Evolutionary conservation across 2,113 vertebrate species (phyloP), one percentile per base, ranked within the genome.

Genomic region (Antechinus stuartii): DNA sequence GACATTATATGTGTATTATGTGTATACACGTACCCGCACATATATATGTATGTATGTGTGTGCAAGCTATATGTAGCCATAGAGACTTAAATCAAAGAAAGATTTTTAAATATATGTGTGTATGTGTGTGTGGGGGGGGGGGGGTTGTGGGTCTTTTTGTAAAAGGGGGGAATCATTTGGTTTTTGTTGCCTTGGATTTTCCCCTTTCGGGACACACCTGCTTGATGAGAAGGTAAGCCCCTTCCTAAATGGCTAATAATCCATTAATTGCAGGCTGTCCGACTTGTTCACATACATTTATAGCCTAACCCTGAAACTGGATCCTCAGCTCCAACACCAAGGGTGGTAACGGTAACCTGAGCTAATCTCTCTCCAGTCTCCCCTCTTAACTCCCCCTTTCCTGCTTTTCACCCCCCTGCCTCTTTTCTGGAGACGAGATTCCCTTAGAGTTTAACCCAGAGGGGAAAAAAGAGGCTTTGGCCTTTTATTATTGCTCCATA

Each of bases 401-500:
- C 89, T 1, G 0, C 24, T 2, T 27, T 25, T 0, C 8, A 2
- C 25, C 54, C 46, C 24, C 0, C 25, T 22, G 1, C 47, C 50
- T 5, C 14, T 24, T 52, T 23, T 24, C 30, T 49, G 35, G 49
- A 22, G n/a, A 35, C n/a, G n/a, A 26, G 24, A 23, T 24, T n/a
- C 49, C 16, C 92, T 10, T 27, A 57, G 68, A 89, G 76, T 93
- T 24, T 52, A 46, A 54, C 8, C 52, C 35, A 25, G 92, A 61
- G 52, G 68, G 68, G 68, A 54, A 89, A 25, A 54, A 2, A 54
- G 92, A 89, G 52, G 92, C 68, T 54, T 52, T n/a, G 2, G 50
- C 68, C 12, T 35, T 89, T 61, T 42, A 55, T 91, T 91, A 91
- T 42, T 91, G 90, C 57, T 91, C 90, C 57, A 46, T 89, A 94